These are phyloP conservation scores for Palloptera scutellata DNA, from an alignment of 2,888 invertebrate genomes.

Conservation along the genomic window DNA sequence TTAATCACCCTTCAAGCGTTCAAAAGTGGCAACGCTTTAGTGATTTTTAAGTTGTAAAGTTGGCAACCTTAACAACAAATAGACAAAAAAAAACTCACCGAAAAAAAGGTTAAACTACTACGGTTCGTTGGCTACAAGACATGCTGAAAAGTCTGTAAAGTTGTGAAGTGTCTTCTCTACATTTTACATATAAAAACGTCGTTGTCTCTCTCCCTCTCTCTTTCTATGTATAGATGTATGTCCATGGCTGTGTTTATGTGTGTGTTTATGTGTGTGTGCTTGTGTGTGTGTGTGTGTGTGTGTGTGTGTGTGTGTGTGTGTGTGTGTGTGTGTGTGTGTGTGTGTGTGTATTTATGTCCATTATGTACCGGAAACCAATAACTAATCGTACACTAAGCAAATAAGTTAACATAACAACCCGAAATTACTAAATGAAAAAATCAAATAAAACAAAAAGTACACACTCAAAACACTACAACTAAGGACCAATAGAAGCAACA, in stretches of 20 bases:
- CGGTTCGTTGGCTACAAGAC: too few relatives aligned
- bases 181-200: too few relatives aligned
- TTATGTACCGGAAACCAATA: slow-evolving; percentile 12
- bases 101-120: too few relatives aligned
- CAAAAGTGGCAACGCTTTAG: slow-evolving; percentile 10
- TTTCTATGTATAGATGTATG: too few relatives aligned
- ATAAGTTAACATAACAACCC: slow-evolving; percentile 16
- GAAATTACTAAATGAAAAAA: neutral
- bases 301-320: too few relatives aligned
- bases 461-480: neutral
- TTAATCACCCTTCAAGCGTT: slow-evolving; percentile 8
- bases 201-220: too few relatives aligned
- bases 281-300: neutral
- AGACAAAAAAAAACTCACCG: too few relatives aligned
- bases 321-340: slow-evolving; percentile 1
- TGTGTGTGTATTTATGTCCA: neutral
- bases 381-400: slow-evolving; percentile 19
- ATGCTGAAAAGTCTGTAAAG: too few relatives aligned
- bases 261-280: neutral
- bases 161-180: too few relatives aligned
- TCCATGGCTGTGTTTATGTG: slow-evolving; percentile 3
- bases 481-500: too few relatives aligned
- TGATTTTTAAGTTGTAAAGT: slow-evolving; percentile 11
- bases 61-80: neutral
- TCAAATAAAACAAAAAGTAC: neutral